A percentile compares a stretch with the other conserved stretches of the same genome.
phyloP scores from a whole-genome alignment of 2,797 vertebrate species.

The Trachops cirrhosus region DNA sequence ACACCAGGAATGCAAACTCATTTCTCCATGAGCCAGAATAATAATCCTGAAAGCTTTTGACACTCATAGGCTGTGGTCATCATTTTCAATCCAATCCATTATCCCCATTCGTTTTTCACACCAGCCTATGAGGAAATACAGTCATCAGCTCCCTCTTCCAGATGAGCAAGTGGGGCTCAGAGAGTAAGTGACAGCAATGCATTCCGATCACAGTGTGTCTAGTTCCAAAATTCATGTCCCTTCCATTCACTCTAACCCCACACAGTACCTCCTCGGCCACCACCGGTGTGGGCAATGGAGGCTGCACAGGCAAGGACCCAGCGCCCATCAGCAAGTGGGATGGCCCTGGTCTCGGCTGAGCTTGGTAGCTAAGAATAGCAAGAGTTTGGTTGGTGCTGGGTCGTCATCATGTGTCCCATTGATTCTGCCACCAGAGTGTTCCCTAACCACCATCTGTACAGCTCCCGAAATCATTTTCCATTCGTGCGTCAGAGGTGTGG shows the following conservation, averaged over 20 bases:
- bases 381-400: background rate
- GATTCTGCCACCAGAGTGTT: background rate
- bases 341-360: background rate
- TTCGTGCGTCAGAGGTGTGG: background rate
- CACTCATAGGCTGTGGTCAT: background rate
- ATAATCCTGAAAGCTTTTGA: background rate
- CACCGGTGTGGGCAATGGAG: background rate
- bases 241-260: background rate
- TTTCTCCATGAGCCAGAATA: background rate
- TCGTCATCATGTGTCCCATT: background rate
- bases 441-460: background rate
- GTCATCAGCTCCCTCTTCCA: background rate
- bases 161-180: background rate
- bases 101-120: background rate
- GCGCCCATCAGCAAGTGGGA: background rate
- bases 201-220: background rate
- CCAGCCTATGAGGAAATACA: background rate
- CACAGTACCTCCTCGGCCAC: background rate
- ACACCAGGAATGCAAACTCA: background rate
- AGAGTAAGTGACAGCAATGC: background rate
- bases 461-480: constrained; percentile 4
- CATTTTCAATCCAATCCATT: background rate
- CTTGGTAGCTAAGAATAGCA: background rate
- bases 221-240: background rate
- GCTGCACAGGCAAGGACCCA: background rate